Evolutionary conservation across 2,113 vertebrate genomes (phyloP).

Genomic region (Probosciger aterrimus): DNA sequence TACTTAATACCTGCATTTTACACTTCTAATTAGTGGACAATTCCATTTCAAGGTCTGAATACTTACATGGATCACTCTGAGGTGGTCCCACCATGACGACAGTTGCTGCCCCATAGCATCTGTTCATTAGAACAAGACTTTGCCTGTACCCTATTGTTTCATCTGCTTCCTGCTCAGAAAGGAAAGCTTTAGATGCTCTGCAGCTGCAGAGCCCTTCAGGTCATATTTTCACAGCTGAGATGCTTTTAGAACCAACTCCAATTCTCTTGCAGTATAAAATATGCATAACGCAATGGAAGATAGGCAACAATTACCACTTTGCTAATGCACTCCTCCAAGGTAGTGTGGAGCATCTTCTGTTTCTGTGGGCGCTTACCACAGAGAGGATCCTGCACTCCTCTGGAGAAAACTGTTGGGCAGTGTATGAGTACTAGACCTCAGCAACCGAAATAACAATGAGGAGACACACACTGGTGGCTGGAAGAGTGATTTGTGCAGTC

Average conservation of each 20-base stretch:
- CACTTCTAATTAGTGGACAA: background rate
- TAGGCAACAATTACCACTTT: background rate
- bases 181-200: background rate
- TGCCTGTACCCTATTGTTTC: background rate
- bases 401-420: background rate
- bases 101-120: background rate
- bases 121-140: background rate
- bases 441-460: background rate
- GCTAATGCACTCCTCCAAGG: background rate
- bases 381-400: background rate
- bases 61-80: background rate
- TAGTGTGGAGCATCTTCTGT: background rate
- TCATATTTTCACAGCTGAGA: background rate
- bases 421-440: background rate
- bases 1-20: background rate
- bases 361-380: background rate
- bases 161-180: background rate
- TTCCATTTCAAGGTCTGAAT: background rate
- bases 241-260: background rate
- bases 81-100: background rate
- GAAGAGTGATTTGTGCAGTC: background rate
- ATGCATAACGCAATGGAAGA: background rate
- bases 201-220: background rate
- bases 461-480: background rate
- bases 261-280: background rate